Conservation (phyloP, 1,140 invertebrate species). For the Holotrichia oblita region DNA sequence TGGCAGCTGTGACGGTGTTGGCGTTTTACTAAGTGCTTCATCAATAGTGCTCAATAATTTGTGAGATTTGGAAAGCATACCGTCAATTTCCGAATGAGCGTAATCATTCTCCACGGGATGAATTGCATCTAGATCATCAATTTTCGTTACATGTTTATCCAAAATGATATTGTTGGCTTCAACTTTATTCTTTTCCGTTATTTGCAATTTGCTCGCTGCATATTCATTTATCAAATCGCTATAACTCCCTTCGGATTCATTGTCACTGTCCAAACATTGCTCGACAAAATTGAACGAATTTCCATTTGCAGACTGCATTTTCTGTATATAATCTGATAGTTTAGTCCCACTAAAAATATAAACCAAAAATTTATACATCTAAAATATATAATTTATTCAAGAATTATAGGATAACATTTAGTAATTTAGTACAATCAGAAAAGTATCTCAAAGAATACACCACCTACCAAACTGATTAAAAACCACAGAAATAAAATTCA, state of each 20-base stretch:
- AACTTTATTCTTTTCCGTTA: not conserved
- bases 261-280: conserved; percentile 42
- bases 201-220: conserved; percentile 40
- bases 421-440: no score
- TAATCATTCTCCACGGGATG: not conserved
- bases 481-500: no score
- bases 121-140: not conserved
- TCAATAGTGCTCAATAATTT: conserved; percentile 61
- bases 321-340: conserved; percentile 58
- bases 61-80: conserved; percentile 62
- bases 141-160: not conserved
- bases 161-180: not conserved
- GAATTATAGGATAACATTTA: no score
- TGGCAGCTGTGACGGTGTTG: not conserved
- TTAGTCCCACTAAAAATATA: conserved; percentile 19
- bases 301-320: not conserved
- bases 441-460: no score
- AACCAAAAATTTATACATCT: not conserved
- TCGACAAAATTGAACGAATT: not conserved
- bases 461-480: no score
- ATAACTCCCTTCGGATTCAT: conserved; percentile 55
- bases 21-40: conserved; percentile 55
- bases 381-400: no score
- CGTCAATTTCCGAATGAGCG: conserved; percentile 51
- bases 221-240: conserved; percentile 53